phyloP scores from a whole-genome alignment of 2,888 invertebrate genomes.

The Glaucopsyche alexis region DNA sequence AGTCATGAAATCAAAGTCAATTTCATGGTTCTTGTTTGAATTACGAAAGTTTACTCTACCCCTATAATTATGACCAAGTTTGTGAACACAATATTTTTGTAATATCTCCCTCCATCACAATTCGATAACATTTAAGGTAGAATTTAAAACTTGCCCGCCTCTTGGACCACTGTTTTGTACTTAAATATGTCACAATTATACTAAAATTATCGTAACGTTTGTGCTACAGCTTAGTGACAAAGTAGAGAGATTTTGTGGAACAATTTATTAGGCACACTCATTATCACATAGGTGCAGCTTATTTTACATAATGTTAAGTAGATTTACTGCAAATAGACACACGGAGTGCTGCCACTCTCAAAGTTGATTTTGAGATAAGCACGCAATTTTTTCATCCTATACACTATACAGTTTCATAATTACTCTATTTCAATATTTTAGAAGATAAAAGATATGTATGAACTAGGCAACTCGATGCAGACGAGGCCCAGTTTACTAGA shows the following conservation, averaged over 20 bases:
- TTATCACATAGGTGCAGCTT: background rate
- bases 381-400: background rate
- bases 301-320: background rate
- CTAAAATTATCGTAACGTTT: background rate
- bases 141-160: constrained; percentile 1
- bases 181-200: constrained; percentile 1
- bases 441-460: background rate
- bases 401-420: background rate
- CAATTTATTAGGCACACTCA: background rate
- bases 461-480: background rate
- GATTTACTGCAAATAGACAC: background rate
- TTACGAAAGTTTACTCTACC: background rate
- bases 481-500: background rate
- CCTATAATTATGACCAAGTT: background rate
- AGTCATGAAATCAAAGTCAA: background rate
- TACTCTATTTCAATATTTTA: background rate
- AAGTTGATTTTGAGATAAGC: background rate
- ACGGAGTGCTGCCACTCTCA: background rate
- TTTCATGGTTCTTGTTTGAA: too few relatives aligned
- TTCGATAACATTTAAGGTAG: background rate
- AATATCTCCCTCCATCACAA: constrained; percentile 15
- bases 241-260: background rate
- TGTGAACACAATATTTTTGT: background rate
- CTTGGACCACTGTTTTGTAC: constrained; percentile 15
- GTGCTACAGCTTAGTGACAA: background rate